These are phyloP conservation scores for Tapirus terrestris DNA, from an alignment of 2,113 vertebrate genomes.

Conservation along the genomic window DNA sequence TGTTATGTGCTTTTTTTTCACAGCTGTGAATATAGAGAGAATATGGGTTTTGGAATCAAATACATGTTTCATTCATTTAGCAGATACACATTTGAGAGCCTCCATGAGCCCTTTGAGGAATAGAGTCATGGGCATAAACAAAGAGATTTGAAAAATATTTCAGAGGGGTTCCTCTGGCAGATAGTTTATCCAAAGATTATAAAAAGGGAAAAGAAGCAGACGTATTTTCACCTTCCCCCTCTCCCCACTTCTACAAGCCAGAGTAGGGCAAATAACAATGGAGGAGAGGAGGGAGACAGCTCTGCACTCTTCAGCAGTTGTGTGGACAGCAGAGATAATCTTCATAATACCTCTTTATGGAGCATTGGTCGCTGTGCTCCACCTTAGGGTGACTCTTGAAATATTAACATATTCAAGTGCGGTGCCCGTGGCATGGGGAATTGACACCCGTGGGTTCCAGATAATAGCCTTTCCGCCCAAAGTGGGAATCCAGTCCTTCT, in stretches of 20 bases:
- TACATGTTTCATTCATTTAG: neutral
- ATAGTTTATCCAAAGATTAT: neutral
- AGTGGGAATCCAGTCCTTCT: neutral
- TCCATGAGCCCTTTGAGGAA: neutral
- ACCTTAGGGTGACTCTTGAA: neutral
- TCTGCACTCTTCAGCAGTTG: no score
- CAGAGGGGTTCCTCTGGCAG: neutral
- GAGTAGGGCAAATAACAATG: neutral
- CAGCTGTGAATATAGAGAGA: neutral
- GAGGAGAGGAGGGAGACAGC: neutral
- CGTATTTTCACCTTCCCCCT: neutral
- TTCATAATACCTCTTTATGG: neutral
- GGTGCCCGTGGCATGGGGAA: rapidly evolving
- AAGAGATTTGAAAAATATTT: neutral
- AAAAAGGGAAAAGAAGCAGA: neutral
- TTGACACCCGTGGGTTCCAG: neutral
- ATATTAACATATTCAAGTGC: rapidly evolving
- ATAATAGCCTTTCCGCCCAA: neutral
- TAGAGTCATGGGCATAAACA: neutral
- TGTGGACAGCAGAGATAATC: neutral
- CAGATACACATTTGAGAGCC: neutral
- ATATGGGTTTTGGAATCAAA: neutral
- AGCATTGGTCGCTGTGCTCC: no score
- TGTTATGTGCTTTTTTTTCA: neutral
- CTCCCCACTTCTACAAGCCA: neutral